Conservation (phyloP, 2,888 invertebrate species). For the Machimus atricapillus region DNA sequence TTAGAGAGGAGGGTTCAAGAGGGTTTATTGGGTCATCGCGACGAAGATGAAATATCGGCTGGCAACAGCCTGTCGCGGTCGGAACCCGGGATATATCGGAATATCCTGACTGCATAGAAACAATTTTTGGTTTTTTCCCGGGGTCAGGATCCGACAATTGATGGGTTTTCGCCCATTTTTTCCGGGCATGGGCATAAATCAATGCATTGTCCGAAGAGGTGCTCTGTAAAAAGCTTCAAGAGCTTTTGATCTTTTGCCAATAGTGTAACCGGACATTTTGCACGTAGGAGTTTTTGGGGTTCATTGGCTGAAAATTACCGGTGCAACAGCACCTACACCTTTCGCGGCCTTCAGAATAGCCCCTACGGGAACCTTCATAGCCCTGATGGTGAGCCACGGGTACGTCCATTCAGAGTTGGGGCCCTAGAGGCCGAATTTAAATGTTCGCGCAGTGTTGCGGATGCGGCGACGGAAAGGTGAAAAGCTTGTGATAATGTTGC, state of each 20-base stretch:
- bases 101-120: background rate
- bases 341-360: background rate
- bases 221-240: constrained; percentile 2
- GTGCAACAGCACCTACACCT: background rate
- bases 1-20: background rate
- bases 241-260: constrained; percentile 32
- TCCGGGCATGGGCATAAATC: background rate
- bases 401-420: background rate
- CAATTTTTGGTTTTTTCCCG: background rate
- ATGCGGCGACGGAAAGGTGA: background rate
- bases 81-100: background rate
- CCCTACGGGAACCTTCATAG: background rate
- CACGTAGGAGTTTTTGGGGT: background rate
- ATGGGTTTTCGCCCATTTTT: background rate
- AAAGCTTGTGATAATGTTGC: constrained; percentile 13
- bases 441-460: background rate
- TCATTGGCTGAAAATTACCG: background rate
- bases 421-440: background rate
- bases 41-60: constrained; percentile 15
- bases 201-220: background rate
- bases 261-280: background rate
- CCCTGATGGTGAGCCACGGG: background rate
- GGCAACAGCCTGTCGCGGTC: constrained; percentile 25
- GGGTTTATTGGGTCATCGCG: background rate
- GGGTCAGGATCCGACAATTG: background rate